Conservation (phyloP, 2,888 invertebrate genomes). For the Euzophera pinguis region DNA sequence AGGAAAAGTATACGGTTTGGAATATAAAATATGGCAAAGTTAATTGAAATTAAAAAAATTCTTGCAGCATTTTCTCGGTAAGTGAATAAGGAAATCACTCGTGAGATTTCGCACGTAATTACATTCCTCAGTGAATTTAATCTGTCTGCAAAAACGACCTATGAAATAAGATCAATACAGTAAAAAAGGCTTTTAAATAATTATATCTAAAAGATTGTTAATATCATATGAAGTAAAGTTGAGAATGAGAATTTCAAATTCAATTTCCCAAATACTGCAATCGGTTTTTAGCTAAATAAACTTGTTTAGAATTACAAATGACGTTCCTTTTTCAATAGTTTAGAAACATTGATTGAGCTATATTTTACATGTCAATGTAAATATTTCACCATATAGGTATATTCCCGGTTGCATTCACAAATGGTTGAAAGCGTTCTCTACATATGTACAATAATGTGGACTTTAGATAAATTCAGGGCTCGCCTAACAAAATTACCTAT, state of each 20-base stretch:
- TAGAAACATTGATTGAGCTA: too few species aligned
- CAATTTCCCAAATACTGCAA: too few species aligned
- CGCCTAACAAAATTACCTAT: not conserved
- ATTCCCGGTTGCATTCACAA: too few species aligned
- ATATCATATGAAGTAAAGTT: too few species aligned
- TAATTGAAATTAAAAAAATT: not conserved
- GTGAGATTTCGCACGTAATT: conserved; percentile 17
- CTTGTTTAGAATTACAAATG: too few species aligned
- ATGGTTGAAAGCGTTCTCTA: too few species aligned
- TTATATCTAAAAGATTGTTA: too few species aligned
- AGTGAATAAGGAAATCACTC: conserved; percentile 9
- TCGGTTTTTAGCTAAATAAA: too few species aligned
- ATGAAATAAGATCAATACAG: not conserved
- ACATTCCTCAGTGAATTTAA: conserved; percentile 14
- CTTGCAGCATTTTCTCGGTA: conserved; percentile 10
- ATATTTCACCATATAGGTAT: not conserved
- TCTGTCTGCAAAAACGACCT: not conserved
- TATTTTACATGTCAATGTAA: not conserved
- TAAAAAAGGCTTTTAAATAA: not conserved
- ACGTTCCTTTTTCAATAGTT: too few species aligned
- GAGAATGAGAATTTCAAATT: too few species aligned
- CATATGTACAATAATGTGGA: not conserved
- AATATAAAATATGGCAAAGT: too few species aligned
- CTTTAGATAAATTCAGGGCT: not conserved
- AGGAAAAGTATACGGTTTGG: too few species aligned